Evolutionary conservation across 2,797 vertebrate species (phyloP).

Genomic region (Enteromius anoplus): DNA sequence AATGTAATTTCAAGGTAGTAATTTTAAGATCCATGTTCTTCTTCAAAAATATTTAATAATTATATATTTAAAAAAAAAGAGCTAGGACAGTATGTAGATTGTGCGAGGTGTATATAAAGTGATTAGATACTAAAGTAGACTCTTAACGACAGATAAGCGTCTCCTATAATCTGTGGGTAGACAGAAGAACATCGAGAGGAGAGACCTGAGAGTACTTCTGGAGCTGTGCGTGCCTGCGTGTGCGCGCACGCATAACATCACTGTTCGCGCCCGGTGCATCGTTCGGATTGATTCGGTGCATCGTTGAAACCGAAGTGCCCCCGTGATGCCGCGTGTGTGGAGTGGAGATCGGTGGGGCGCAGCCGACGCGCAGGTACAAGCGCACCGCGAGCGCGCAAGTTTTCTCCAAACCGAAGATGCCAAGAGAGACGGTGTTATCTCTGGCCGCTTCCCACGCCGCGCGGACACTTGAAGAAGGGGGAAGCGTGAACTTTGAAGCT

Average conservation of each 20-base stretch:
- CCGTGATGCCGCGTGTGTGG: slow-evolving; percentile 38
- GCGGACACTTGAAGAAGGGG: slow-evolving; percentile 25
- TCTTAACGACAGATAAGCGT: background rate
- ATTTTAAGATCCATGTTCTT: background rate
- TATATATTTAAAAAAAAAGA: background rate
- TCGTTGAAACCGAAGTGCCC: slow-evolving; percentile 37
- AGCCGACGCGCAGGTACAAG: slow-evolving; percentile 23
- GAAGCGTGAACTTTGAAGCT: slow-evolving; percentile 43
- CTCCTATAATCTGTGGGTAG: background rate
- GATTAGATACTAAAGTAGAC: background rate
- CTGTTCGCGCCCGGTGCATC: slow-evolving; percentile 30
- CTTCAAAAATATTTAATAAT: background rate
- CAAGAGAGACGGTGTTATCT: slow-evolving; percentile 1
- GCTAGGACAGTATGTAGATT: background rate
- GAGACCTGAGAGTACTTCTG: slow-evolving; percentile 11
- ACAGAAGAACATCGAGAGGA: background rate
- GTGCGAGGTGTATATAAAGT: background rate
- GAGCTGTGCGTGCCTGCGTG: slow-evolving; percentile 18
- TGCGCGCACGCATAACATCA: slow-evolving; percentile 45
- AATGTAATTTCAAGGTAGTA: background rate
- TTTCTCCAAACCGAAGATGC: slow-evolving; percentile 7
- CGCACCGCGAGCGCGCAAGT: slow-evolving; percentile 11
- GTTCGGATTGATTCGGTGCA: slow-evolving; percentile 32
- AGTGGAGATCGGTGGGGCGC: slow-evolving; percentile 27
- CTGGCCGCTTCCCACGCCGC: slow-evolving; percentile 25